These are phyloP conservation scores for Amphibalanus amphitrite DNA, from an alignment of 1,140 invertebrate genomes.

Conservation along the genomic window DNA sequence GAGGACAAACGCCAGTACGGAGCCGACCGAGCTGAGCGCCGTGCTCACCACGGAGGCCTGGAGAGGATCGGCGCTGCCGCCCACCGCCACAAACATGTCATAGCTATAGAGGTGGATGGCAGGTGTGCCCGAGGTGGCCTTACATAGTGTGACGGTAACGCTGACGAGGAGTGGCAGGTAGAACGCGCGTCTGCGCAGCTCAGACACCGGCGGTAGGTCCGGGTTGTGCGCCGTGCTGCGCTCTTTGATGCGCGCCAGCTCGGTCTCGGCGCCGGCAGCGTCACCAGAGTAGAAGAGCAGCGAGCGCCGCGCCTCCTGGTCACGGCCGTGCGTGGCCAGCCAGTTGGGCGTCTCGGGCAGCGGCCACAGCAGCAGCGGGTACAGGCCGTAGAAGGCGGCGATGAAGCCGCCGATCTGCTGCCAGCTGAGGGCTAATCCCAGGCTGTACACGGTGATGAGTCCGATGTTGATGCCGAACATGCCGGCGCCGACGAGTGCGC, in stretches of 20 bases:
- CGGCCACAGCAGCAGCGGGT: neutral
- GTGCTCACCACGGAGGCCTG: neutral
- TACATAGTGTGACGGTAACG: neutral
- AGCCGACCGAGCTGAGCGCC: neutral
- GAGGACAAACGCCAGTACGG: neutral
- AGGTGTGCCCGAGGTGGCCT: neutral
- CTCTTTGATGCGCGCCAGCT: neutral
- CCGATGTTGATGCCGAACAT: conserved; percentile 1
- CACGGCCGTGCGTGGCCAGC: neutral
- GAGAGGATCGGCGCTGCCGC: neutral
- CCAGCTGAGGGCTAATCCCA: neutral
- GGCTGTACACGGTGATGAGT: neutral
- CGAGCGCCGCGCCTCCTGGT: neutral
- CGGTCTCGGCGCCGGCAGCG: neutral
- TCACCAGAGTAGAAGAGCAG: neutral
- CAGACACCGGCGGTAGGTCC: neutral
- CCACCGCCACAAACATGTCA: neutral
- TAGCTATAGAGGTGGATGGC: conserved; percentile 3
- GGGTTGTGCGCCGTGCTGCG: neutral
- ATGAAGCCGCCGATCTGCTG: conserved; percentile 4
- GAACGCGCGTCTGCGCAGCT: neutral
- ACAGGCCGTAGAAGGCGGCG: neutral
- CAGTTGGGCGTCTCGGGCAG: conserved; percentile 5
- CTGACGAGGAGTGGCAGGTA: neutral
- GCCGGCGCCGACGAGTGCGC: neutral